Evolutionary conservation across 2,888 invertebrate species (phyloP), one percentile per base, ranked within the genome.

Genomic region (Hedychridium roseum): DNA sequence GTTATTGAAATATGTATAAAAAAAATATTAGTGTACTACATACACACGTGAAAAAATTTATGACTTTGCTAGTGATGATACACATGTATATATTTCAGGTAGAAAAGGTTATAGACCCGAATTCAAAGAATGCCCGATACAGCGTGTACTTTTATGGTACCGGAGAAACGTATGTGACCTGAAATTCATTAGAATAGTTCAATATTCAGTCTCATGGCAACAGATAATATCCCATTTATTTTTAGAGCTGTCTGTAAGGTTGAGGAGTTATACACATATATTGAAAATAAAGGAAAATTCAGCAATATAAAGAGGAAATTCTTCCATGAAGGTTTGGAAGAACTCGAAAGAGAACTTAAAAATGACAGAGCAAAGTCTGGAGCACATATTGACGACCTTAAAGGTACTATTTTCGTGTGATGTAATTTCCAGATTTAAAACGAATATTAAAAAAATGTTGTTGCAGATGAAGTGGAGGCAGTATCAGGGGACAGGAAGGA

Each of bases 71-170:
- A n/a, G n/a, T n/a, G n/a, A n/a, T n/a, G n/a, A n/a, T n/a, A n/a
- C n/a, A n/a, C n/a, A n/a, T n/a, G n/a, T n/a, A n/a, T n/a, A n/a
- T n/a, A n/a, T 83, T 59, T 27, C 72, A 88, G 88, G 84, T 89
- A 2, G 84, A 86, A 67, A 84, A 72, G 31, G 71, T 80, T 26
- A 76, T 73, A 4, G 80, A 82, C 52, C 78, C 83, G 52, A 86
- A 85, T 75, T 86, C 88, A 9, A 90, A 90, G 76, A 88, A 79
- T 68, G 74, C 78, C 45, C 79, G 88, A 71, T 93, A 91, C 74
- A 88, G 86, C 79, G 94, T 97, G 36, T 90, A 90, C 75, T 97
- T 97, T 82, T 97, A 93, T 80, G 97, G 96, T 0, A 97, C 96
- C 0, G 91, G 92, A 60, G 96, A 97, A 84, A 92, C 90, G 92